A percentile compares a stretch with the other conserved stretches of the same genome.
Evolutionary conservation across 2,888 invertebrate species (phyloP).

Genomic region (Fabriciana adippe): DNA sequence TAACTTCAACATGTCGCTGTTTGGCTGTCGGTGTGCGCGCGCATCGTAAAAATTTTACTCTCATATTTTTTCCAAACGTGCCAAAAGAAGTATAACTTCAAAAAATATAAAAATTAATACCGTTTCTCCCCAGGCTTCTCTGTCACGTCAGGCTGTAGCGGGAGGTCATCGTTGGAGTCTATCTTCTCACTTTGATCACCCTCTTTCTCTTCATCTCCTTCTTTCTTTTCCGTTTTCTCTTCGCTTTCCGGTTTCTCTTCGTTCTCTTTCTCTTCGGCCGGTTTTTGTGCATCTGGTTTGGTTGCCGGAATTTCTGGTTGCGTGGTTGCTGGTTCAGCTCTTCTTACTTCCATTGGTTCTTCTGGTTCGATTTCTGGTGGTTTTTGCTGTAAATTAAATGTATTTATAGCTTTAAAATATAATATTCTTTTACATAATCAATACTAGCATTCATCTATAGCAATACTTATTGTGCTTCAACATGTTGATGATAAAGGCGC

Average conservation of each 20-base stretch:
- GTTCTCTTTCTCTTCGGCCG: constrained; percentile 6
- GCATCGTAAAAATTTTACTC: too few relatives aligned
- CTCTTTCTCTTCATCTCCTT: constrained; percentile 19
- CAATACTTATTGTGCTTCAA: too few relatives aligned
- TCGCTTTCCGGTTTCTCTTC: constrained; percentile 25
- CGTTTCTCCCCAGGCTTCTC: constrained; percentile 72
- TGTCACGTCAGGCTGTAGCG: constrained; percentile 59
- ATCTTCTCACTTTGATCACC: constrained; percentile 38
- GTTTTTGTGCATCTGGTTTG: constrained; percentile 6
- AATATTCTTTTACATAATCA: too few relatives aligned
- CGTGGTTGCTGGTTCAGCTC: not conserved
- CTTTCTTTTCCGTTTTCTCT: constrained; percentile 24
- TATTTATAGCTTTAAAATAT: too few relatives aligned
- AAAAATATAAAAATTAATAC: constrained; percentile 46
- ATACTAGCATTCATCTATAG: too few relatives aligned
- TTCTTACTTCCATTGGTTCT: constrained; percentile 17
- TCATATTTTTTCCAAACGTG: too few relatives aligned
- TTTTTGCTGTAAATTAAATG: constrained; percentile 12
- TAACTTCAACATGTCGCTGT: too few relatives aligned
- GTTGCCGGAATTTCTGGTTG: not conserved
- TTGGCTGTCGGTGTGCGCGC: too few relatives aligned
- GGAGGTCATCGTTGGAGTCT: constrained; percentile 66
- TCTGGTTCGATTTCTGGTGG: constrained; percentile 22
- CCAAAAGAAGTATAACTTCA: too few relatives aligned
- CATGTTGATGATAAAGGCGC: not conserved